Percentiles rank a stretch among this genome's conserved stretches.
These are phyloP conservation scores for Triops longicaudatus DNA, from an alignment of 1,140 invertebrate genomes.

Conservation along the genomic window DNA sequence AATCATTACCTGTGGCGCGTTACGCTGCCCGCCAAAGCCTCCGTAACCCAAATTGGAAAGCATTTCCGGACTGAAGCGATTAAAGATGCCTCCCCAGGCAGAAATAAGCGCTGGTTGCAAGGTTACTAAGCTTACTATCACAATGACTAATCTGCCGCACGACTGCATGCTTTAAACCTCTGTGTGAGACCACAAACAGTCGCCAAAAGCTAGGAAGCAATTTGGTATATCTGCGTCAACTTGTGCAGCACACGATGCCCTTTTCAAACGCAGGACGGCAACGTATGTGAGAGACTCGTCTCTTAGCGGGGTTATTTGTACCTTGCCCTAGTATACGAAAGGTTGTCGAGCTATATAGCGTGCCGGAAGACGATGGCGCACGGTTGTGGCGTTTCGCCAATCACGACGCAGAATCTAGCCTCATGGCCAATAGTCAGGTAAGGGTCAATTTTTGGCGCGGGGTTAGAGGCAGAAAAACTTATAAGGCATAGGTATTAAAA, in stretches of 20 bases:
- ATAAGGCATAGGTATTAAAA: neutral
- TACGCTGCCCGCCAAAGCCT: slow-evolving; percentile 48
- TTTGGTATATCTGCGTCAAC: neutral
- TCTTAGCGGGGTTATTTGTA: neutral
- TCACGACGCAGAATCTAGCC: slow-evolving; percentile 9
- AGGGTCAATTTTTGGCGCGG: slow-evolving; percentile 9
- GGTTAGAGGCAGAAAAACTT: neutral
- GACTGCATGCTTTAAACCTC: neutral
- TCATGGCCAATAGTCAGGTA: neutral
- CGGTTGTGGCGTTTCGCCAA: neutral
- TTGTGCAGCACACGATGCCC: neutral
- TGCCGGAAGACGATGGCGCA: slow-evolving; percentile 8
- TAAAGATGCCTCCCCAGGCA: slow-evolving; percentile 71
- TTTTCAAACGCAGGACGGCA: neutral
- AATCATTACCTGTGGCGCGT: slow-evolving; percentile 37
- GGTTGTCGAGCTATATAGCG: neutral
- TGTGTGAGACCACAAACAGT: neutral
- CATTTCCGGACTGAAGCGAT: slow-evolving; percentile 75
- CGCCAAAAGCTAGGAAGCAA: neutral
- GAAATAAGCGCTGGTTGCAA: neutral
- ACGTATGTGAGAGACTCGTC: neutral
- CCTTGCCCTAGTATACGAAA: neutral
- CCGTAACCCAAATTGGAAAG: slow-evolving; percentile 67
- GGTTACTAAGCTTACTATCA: neutral
- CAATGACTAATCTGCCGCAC: neutral